A percentile compares a stretch with the other conserved stretches of the same genome.
Evolutionary conservation across 2,888 invertebrate species (phyloP).

Genomic region (Drosophila monieri): DNA sequence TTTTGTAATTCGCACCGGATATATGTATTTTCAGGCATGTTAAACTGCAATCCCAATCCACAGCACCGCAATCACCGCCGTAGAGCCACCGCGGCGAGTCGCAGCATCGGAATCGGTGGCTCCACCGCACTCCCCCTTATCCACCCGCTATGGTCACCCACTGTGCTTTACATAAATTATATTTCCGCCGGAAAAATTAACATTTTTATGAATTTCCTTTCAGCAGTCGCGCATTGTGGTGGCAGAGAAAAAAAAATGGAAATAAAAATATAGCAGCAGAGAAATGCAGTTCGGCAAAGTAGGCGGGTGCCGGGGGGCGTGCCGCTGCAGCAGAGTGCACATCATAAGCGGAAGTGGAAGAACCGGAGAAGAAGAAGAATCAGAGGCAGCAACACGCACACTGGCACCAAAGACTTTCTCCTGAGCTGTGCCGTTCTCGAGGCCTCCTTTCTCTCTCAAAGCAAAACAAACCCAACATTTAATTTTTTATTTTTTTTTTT

Average conservation of each 20-base stretch:
- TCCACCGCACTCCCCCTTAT: constrained; percentile 1
- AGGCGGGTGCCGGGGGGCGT: constrained; percentile 6
- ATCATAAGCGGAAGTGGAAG: constrained; percentile 43
- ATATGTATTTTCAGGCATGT: constrained; percentile 62
- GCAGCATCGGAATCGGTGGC: constrained; percentile 16
- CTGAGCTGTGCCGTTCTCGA: constrained; percentile 6
- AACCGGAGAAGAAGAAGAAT: constrained; percentile 9
- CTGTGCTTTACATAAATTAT: constrained; percentile 80
- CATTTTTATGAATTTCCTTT: constrained; percentile 80
- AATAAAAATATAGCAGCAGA: constrained; percentile 31
- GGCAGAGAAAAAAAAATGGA: constrained; percentile 43
- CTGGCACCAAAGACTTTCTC: constrained; percentile 63
- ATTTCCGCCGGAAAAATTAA: constrained; percentile 79
- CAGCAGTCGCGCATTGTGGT: constrained; percentile 74
- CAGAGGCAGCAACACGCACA: constrained; percentile 56
- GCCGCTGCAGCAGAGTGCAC: constrained; percentile 22
- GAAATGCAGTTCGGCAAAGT: constrained; percentile 31
- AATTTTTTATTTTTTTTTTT: background rate
- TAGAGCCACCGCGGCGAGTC: constrained; percentile 4
- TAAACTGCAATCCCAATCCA: constrained; percentile 45
- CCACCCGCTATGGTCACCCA: constrained; percentile 68
- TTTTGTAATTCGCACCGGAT: constrained; percentile 74
- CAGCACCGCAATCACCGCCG: constrained; percentile 36
- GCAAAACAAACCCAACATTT: constrained; percentile 9
- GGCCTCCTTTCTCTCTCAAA: constrained; percentile 3